Conservation (phyloP, 2,888 invertebrate species). For the Idaea dimidiata region DNA sequence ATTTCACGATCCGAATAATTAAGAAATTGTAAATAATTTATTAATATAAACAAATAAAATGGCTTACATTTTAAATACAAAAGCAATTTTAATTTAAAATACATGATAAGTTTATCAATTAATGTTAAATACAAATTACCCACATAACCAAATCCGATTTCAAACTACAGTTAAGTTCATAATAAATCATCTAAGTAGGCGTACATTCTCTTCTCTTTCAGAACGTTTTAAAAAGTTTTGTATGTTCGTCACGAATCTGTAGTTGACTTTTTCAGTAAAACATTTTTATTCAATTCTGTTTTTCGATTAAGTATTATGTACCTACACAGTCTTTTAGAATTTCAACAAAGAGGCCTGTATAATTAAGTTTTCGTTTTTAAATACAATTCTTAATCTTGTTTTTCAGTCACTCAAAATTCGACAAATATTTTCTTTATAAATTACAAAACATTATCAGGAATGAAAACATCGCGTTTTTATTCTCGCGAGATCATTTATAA, state of each 20-base stretch:
- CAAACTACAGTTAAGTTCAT: too few species aligned
- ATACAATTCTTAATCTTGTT: neutral
- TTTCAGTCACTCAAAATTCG: neutral
- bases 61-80: too few species aligned
- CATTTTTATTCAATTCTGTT: constrained; percentile 1
- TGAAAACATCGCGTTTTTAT: neutral
- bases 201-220: neutral
- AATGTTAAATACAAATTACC: too few species aligned
- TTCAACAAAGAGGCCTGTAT: neutral
- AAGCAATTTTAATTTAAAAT: too few species aligned
- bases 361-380: neutral
- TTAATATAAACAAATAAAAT: too few species aligned
- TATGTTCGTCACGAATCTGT: neutral
- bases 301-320: neutral
- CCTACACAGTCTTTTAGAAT: neutral
- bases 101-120: too few species aligned
- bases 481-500: neutral
- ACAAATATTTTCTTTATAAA: neutral
- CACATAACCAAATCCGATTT: too few species aligned
- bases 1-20: too few species aligned
- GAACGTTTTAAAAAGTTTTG: neutral
- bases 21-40: too few species aligned
- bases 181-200: too few species aligned
- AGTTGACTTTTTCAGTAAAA: neutral
- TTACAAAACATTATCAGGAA: neutral